phyloP scores from a whole-genome alignment of 1,140 invertebrate genomes.

The Teleopsis dalmanni region DNA sequence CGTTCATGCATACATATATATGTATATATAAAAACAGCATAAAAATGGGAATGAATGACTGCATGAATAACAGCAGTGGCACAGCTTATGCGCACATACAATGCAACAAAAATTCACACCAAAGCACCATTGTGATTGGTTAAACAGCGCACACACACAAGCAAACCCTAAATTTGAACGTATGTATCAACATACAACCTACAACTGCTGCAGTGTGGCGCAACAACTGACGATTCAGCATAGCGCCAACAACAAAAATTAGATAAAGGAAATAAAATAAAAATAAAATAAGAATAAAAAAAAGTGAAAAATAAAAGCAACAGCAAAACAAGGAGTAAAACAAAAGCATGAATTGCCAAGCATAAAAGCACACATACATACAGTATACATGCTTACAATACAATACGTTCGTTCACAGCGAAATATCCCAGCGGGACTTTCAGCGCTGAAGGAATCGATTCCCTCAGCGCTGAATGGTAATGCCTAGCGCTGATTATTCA shows the following conservation, averaged over 20 bases:
- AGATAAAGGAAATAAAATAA: constrained; percentile 1
- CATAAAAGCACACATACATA: no score
- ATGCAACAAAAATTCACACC: constrained; percentile 32
- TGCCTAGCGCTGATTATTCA: no score
- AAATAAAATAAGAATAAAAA: no score
- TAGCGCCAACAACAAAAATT: neutral
- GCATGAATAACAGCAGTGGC: constrained; percentile 4
- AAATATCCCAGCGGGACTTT: no score
- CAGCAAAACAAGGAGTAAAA: no score
- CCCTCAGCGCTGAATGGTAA: no score
- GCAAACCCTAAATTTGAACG: constrained; percentile 7
- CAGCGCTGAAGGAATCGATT: no score
- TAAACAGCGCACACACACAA: constrained; percentile 18
- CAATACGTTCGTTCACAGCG: no score
- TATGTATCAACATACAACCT: constrained; percentile 10
- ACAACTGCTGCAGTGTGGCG: constrained; percentile 11
- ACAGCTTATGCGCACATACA: constrained; percentile 1
- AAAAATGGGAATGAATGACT: constrained; percentile 1
- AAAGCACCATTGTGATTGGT: constrained; percentile 39
- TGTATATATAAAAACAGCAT: neutral
- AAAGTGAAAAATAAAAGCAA: no score
- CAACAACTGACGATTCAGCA: constrained; percentile 13
- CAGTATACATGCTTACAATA: no score
- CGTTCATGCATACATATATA: neutral
- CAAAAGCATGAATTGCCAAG: no score